Evolutionary conservation across 2,113 vertebrate genomes (phyloP), one percentile per base, ranked within the genome.

Genomic region (Nestor notabilis): DNA sequence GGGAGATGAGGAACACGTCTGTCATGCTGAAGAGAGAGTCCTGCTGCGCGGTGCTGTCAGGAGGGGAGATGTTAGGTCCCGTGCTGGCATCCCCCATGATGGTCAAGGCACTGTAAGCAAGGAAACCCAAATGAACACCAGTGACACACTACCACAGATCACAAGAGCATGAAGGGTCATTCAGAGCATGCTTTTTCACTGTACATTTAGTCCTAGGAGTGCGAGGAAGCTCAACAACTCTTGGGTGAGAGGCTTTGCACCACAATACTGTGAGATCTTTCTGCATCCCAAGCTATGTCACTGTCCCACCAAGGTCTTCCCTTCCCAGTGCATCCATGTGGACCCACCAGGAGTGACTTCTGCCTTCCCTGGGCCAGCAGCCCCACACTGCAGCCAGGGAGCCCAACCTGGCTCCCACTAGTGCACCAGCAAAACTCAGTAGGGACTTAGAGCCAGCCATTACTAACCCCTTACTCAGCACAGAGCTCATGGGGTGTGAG

Each of bases 1-100:
- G 94, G 0, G 99, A 98, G 95, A 99, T 98, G 89, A 99, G 98
- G 80, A 99, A 97, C 88, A 99, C 47, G 37, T 99, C 99, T 1
- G 98, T 97, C 95, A 94, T 98, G 97, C 99, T 99, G 97, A 99
- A 98, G 28, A 99, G 81, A 18, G 99, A 97, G 70, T 98, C 98
- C 12, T 98, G 98, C 83, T 98, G 98, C 0, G 91, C 89, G 12
- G 43, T 5, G 3, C 11, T 82, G 97, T 98, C 29, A 0, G 97
- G 15, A 78, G 77, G 24, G 9, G 87, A 84, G 58, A 95, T 4
- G 23, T 55, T 41, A 0, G 74, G 27, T 37, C 98, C 98, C 49
- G 90, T 3, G 50, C 95, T 92, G 55, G 98, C 85, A 29, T 98
- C 98, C 28, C 93, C 97, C 98, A 98, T 98, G 93, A 39, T 23